Base-by-base conservation (phyloP, 2,797 vertebrate species). In the Notolepis coatsorum region DNA sequence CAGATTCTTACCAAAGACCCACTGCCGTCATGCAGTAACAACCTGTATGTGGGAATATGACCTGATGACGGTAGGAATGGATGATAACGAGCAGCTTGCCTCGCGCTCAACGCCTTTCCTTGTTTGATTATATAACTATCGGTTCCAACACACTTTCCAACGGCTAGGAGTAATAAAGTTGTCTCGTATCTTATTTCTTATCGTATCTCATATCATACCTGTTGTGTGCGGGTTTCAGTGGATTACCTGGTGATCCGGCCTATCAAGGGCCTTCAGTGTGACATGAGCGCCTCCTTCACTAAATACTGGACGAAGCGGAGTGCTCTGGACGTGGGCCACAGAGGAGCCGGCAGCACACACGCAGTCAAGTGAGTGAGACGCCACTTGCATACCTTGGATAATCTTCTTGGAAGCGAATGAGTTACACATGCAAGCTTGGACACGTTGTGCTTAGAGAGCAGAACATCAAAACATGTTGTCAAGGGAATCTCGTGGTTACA, bases 221-320 rank as follows among this genome's bases (percentile, higher is more conserved):
- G 21, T 51, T 53, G 9, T 56, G 12, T 74, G 51, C 66, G 4
- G 41, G 62, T 82, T 88, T 18, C 41, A 99, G 98, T 98, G 90
- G 97, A 98, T 80, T 99, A 94, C 81, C 88, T 99, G 75, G 92
- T 99, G 72, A 98, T 98, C 66, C 94, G 94, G 64, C 97, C 98
- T 0, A 95, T 99, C 50, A 84, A 88, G 23, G 94, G 88, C 7
- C 84, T 94, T 10, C 79, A 53, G 33, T 99, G 95, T 87, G 93
- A 96, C 76, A 97, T 99, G 97, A 87, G 89, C 35, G 91, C 91
- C 68, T 97, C 95, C 0, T 99, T 94, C 76, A 84, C 93, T 1
- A 98, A 95, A 64, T 96, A 99, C 54, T 99, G 98, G 98, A 96
- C 90, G 76, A 96, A 96, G 71, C 93, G 95, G 83, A 91, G 73